Evolutionary conservation across 2,113 vertebrate genomes (phyloP).

Genomic region (Aplodontia rufa): DNA sequence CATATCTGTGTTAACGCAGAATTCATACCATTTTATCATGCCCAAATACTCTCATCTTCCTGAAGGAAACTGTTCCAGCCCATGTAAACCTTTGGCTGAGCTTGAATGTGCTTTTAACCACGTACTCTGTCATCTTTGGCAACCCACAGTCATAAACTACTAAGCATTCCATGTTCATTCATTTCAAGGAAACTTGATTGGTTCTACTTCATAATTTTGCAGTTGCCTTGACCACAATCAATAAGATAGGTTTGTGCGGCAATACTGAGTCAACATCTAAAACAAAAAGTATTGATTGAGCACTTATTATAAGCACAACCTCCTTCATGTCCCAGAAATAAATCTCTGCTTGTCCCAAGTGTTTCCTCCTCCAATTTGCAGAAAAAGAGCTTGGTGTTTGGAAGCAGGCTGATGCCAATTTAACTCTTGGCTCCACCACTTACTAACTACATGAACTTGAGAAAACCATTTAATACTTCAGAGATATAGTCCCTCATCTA

Average conservation of each 20-base stretch:
- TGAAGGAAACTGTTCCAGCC: slow-evolving; percentile 20
- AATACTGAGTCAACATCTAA: slow-evolving; percentile 27
- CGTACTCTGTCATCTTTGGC: slow-evolving; percentile 12
- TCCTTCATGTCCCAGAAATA: slow-evolving; percentile 30
- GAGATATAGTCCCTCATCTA: neutral
- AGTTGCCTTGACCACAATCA: slow-evolving; percentile 57
- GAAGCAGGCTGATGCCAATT: neutral
- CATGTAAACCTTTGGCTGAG: neutral
- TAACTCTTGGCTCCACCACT: neutral
- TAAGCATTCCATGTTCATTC: neutral
- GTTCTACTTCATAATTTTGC: slow-evolving; percentile 52
- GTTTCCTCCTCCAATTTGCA: neutral
- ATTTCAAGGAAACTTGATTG: slow-evolving; percentile 41
- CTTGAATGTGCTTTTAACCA: slow-evolving; percentile 26
- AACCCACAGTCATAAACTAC: neutral
- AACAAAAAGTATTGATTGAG: slow-evolving; percentile 20
- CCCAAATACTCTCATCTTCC: neutral
- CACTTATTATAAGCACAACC: slow-evolving; percentile 5
- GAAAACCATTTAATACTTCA: slow-evolving; percentile 21
- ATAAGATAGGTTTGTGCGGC: slow-evolving; percentile 35
- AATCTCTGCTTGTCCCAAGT: neutral
- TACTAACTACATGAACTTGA: neutral
- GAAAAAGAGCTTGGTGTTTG: neutral
- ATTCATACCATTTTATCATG: neutral
- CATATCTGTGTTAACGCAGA: neutral